Evolutionary conservation across 1,140 invertebrate species (phyloP).

Genomic region (Laodelphax striatellus): DNA sequence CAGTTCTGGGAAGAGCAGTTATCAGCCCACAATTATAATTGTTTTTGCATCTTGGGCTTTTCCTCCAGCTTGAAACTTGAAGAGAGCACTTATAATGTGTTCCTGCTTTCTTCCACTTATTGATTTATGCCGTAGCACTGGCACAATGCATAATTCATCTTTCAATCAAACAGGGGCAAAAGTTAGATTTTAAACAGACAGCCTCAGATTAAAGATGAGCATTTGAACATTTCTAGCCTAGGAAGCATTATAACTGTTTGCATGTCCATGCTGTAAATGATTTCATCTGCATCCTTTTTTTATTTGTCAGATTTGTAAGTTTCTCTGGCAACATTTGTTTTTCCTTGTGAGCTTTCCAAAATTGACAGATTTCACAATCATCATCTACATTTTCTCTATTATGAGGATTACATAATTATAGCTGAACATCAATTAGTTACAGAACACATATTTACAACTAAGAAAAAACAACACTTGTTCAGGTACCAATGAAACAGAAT

Average conservation of each 20-base stretch:
- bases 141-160: neutral
- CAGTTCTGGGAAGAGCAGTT: slow-evolving; percentile 22
- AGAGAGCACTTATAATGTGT: slow-evolving; percentile 18
- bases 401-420: no score
- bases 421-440: no score
- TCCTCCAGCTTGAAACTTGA: neutral
- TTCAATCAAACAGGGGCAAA: slow-evolving; percentile 9
- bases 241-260: slow-evolving; percentile 17
- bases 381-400: no score
- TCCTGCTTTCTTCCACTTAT: slow-evolving; percentile 22
- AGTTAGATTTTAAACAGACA: neutral
- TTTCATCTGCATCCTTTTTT: no score
- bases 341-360: neutral
- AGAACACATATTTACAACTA: no score
- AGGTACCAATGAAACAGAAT: no score
- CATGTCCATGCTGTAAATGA: slow-evolving; percentile 1
- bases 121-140: slow-evolving; percentile 6
- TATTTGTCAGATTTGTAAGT: no score
- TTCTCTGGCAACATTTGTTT: no score
- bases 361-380: no score
- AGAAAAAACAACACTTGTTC: no score
- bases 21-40: slow-evolving; percentile 20
- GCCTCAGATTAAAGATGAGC: slow-evolving; percentile 10
- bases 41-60: slow-evolving; percentile 5
- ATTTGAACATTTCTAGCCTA: slow-evolving; percentile 16